A percentile compares a stretch with the other conserved stretches of the same genome.
These are phyloP conservation scores for Phoxinus phoxinus DNA, from an alignment of 2,113 vertebrate genomes.

Conservation along the genomic window DNA sequence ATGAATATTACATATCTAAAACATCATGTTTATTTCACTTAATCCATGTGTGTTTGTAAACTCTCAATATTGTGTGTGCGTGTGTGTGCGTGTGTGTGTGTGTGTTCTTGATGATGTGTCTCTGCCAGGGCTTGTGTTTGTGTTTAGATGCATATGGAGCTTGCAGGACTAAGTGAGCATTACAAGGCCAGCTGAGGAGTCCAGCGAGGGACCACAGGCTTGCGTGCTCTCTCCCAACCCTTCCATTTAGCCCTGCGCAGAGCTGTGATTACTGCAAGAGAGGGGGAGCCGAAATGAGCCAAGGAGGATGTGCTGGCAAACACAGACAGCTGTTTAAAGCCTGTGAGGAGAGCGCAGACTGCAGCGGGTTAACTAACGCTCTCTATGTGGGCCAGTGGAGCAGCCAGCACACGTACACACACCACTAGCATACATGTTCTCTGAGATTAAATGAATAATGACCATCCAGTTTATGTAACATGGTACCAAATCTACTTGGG, in stretches of 20 bases:
- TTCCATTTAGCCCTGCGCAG: slow-evolving; percentile 56
- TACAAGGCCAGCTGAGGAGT: slow-evolving; percentile 42
- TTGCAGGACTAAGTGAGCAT: slow-evolving; percentile 58
- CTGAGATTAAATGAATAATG: background rate
- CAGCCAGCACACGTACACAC: slow-evolving; percentile 41
- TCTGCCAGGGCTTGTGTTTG: slow-evolving; percentile 47
- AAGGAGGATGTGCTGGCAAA: slow-evolving; percentile 48
- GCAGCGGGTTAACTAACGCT: slow-evolving; percentile 45
- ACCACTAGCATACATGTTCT: background rate
- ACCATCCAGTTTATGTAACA: background rate
- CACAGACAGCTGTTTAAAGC: slow-evolving; percentile 44
- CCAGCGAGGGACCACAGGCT: slow-evolving; percentile 60
- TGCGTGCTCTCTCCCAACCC: slow-evolving; percentile 46
- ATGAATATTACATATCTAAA: background rate
- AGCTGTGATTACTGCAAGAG: slow-evolving; percentile 62
- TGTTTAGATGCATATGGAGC: slow-evolving; percentile 53
- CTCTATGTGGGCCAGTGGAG: slow-evolving; percentile 56
- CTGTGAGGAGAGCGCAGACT: slow-evolving; percentile 43
- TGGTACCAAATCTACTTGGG: background rate
- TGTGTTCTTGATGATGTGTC: slow-evolving; percentile 37
- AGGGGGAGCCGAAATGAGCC: slow-evolving; percentile 58
- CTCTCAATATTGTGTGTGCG: slow-evolving; percentile 7
- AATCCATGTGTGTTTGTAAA: background rate
- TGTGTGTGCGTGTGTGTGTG: slow-evolving; percentile 54
- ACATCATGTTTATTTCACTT: background rate